phyloP scores from a whole-genome alignment of 2,888 invertebrate genomes.

The Spisula solida region DNA sequence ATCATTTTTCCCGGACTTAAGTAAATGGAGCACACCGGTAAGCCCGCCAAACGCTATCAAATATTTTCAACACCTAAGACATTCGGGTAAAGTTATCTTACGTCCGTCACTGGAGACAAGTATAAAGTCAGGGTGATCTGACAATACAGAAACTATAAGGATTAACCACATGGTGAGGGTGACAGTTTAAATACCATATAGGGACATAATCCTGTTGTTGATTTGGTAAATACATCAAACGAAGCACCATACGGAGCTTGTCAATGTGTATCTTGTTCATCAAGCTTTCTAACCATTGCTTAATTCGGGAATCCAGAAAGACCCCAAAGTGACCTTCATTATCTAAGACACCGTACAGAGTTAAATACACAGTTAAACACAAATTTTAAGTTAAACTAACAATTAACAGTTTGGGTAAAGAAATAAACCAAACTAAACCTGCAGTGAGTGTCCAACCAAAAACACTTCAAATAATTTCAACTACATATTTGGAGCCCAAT shows the following conservation, averaged over 20 bases:
- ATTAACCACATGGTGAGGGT: background rate
- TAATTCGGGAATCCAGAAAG: background rate
- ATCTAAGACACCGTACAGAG: background rate
- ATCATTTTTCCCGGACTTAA: too few relatives aligned
- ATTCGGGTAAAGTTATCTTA: background rate
- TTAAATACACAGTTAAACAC: constrained; percentile 1
- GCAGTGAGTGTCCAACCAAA: background rate
- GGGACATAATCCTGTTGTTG: background rate
- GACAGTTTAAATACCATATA: background rate
- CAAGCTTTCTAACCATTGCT: background rate
- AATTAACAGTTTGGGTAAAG: background rate
- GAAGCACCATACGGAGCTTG: background rate
- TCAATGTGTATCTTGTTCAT: background rate
- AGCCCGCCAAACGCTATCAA: background rate
- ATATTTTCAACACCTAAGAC: background rate
- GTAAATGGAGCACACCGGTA: too few relatives aligned
- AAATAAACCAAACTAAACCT: constrained; percentile 9
- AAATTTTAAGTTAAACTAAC: background rate
- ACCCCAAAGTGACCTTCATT: constrained; percentile 8
- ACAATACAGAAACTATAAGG: background rate
- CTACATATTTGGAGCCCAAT: background rate
- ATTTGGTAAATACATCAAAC: constrained; percentile 2
- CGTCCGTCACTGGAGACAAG: background rate
- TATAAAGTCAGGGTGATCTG: background rate
- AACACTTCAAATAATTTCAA: background rate